A percentile compares a stretch with the other conserved stretches of the same genome.
Conservation (phyloP, 2,113 vertebrate genomes). For the Chiloscyllium plagiosum region DNA sequence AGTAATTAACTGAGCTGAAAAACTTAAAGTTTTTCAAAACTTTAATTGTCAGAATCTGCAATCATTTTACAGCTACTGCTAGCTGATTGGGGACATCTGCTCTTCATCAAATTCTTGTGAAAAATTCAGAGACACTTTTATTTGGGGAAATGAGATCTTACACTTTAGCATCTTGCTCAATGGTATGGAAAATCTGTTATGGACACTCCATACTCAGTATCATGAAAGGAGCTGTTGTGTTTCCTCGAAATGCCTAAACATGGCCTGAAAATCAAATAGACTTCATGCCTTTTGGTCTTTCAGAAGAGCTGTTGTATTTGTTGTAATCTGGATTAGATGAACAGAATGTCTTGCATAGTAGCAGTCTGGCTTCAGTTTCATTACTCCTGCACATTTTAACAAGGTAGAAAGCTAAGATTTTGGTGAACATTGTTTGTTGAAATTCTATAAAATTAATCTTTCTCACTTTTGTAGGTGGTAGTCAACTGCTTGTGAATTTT, state of each 20-base stretch:
- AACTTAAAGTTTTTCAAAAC: neutral
- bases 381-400: neutral
- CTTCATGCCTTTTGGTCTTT: neutral
- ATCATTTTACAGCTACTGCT: neutral
- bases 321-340: neutral
- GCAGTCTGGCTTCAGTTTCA: neutral
- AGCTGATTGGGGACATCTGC: neutral
- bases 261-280: neutral
- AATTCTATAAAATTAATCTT: neutral
- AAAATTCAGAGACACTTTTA: neutral
- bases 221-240: neutral
- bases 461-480: neutral
- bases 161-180: neutral
- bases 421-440: neutral
- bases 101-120: neutral
- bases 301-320: neutral
- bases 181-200: neutral
- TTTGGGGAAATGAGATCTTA: neutral
- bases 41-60: neutral
- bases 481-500: neutral
- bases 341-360: neutral
- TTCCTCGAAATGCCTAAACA: neutral
- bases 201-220: neutral
- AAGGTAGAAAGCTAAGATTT: neutral
- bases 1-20: neutral